Evolutionary conservation across 2,797 vertebrate species (phyloP).

Genomic region (Siniperca obscura): DNA sequence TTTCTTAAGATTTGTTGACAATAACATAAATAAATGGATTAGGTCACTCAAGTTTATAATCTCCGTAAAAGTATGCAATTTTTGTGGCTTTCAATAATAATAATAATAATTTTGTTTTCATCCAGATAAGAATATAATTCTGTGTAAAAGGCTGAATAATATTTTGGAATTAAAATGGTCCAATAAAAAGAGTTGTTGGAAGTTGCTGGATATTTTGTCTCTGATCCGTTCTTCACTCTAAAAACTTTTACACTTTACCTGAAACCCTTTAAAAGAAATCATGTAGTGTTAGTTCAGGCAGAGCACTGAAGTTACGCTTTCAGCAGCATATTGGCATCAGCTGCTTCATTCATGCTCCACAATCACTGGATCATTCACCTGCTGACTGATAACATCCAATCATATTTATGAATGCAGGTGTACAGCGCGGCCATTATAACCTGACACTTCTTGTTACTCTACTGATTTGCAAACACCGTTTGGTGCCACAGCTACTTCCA

Average conservation of each 20-base stretch:
- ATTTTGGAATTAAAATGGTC: neutral
- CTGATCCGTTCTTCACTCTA: neutral
- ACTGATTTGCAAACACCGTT: neutral
- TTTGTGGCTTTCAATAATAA: neutral
- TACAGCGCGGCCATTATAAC: neutral
- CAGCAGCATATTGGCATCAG: neutral
- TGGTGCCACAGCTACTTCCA: neutral
- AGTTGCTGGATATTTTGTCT: neutral
- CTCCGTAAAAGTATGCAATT: neutral
- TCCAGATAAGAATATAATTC: neutral
- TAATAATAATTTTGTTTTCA: neutral
- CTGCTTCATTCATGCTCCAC: neutral
- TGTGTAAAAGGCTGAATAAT: neutral
- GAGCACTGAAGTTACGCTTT: neutral
- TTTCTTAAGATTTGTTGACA: neutral
- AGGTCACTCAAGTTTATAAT: neutral
- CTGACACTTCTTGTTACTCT: neutral
- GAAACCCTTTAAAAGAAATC: neutral
- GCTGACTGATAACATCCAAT: neutral
- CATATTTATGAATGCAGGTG: neutral
- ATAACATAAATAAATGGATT: constrained; percentile 9
- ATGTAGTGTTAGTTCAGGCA: neutral
- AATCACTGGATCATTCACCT: neutral
- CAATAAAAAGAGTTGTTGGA: neutral
- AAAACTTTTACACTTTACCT: neutral